Evolutionary conservation across 2,888 invertebrate species (phyloP), one percentile per base, ranked within the genome.

Genomic region (Archaeoteleia sp.): DNA sequence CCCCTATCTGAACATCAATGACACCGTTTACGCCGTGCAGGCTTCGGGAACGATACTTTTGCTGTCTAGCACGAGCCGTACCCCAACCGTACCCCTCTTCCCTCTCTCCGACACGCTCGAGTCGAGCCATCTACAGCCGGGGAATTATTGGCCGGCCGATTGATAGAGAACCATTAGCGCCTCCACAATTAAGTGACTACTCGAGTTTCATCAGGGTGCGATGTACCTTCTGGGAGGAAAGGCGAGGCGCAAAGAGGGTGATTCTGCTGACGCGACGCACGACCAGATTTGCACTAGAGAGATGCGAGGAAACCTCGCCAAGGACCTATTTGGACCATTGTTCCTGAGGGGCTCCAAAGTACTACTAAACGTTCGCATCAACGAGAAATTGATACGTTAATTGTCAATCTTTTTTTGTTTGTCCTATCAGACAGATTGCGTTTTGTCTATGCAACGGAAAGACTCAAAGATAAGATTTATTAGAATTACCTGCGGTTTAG

Each of bases 171-270:
- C 78, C 78, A 78, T 80, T 79, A 79, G 74, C 78, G 74, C 75
- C 78, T 77, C 72, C 72, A 74, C 80, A 80, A 78, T 81, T 78
- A 78, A 81, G 76, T 70, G 76, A 76, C 75, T 76, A 72, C 76
- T 76, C 60, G 69, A 63, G 55, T 67, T 23, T 29, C 42, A n/a
- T 39, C 29, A 25, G 46, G 13, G 12, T 27, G 6, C 45, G 42
- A 39, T 32, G 39, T 34, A 32, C 23, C 29, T 29, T 23, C 23
- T 20, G 20, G 3, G 20, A 20, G 20, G 20, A 5, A 20, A 20
- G 20, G 3, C 20, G 20, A 2, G 5, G 53, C 12, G 13, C 15
- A 25, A 13, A 12, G 45, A 45, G 54, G 37, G 49, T 37, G 37
- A 4, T 37, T 30, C 30, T 10, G 13, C 8, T 12, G 25, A 20